Percentiles rank a stretch among this genome's conserved stretches.
These are phyloP conservation scores for Chrysina gloriosa DNA, from an alignment of 2,888 invertebrate genomes.

Conservation along the genomic window DNA sequence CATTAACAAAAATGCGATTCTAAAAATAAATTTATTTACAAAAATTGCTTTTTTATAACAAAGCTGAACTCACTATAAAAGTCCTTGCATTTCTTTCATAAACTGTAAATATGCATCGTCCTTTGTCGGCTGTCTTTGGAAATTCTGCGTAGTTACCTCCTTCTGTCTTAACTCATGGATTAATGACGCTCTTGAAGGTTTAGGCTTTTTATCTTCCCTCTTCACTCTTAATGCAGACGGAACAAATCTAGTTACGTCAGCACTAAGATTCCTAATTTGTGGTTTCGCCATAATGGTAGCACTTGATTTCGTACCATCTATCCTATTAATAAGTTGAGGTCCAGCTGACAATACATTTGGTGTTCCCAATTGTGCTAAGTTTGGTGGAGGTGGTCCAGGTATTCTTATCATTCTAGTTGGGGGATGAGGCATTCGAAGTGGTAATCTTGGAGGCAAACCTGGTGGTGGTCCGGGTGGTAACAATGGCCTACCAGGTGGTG, in stretches of 20 bases:
- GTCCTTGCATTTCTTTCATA: slow-evolving; percentile 97
- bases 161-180: slow-evolving; percentile 68
- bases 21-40: slow-evolving; percentile 36
- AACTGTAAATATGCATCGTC: slow-evolving; percentile 99
- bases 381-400: slow-evolving; percentile 44
- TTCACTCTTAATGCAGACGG: slow-evolving; percentile 94
- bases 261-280: slow-evolving; percentile 92
- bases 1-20: too few species aligned
- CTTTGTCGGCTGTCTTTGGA: slow-evolving; percentile 73
- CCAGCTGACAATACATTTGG: slow-evolving; percentile 85
- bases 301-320: slow-evolving; percentile 70
- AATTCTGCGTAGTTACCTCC: slow-evolving; percentile 60
- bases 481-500: slow-evolving; percentile 67
- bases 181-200: slow-evolving; percentile 68
- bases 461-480: slow-evolving; percentile 72
- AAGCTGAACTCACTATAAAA: slow-evolving; percentile 71
- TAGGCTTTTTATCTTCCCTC: slow-evolving; percentile 80
- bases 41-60: not conserved
- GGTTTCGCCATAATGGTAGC: slow-evolving; percentile 95
- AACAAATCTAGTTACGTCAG: slow-evolving; percentile 95
- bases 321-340: slow-evolving; percentile 82
- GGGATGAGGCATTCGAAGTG: slow-evolving; percentile 68
- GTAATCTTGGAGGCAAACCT: slow-evolving; percentile 71
- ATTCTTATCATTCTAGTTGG: slow-evolving; percentile 65
- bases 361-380: slow-evolving; percentile 57